Evolutionary conservation across 2,888 invertebrate genomes (phyloP), one percentile per base, ranked within the genome.

Genomic region (Thymelicus lineola): DNA sequence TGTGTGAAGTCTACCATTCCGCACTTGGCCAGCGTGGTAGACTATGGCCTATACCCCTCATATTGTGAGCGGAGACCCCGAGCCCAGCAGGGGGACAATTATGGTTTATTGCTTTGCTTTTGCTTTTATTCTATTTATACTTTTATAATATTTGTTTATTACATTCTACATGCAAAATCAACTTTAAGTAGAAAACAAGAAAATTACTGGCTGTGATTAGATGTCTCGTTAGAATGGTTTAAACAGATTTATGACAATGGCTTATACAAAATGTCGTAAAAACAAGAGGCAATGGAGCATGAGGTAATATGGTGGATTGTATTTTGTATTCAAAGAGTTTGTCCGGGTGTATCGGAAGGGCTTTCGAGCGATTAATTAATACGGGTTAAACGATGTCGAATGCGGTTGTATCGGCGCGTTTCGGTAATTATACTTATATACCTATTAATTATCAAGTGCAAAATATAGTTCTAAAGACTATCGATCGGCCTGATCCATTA

Each of bases 281-380:
- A 48, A 67, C 17, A 48, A 70, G 61, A 71, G 68, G 36, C 82
- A 82, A 76, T 84, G 84, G 82, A 85, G 86, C 88, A 76, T 84
- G 75, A 74, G 79, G 83, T 86, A 86, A 82, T 80, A 84, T 82
- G 85, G 83, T 82, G 73, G 73, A 76, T 71, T 77, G 77, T 72
- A 38, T 6, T 3, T 7, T 9, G 38, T 7, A 85, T 85, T 84
- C 79, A 82, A 75, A 74, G 72, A 74, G 48, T 50, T 15, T 50
- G 15, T 50, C 48, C 75, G 72, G 82, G 84, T 87, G 89, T 91
- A 84, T 82, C 91, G 75, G 88, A 89, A 76, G 71, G 80, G 65
- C 67, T 85, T 28, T 28, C 28, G 84, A 88, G 77, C 91, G 86
- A 73, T 74, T 88, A 90, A 73, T 74, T 88, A 90, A 90, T 86